phyloP scores from a whole-genome alignment of 2,113 vertebrate species.

The Oenanthe melanoleuca region DNA sequence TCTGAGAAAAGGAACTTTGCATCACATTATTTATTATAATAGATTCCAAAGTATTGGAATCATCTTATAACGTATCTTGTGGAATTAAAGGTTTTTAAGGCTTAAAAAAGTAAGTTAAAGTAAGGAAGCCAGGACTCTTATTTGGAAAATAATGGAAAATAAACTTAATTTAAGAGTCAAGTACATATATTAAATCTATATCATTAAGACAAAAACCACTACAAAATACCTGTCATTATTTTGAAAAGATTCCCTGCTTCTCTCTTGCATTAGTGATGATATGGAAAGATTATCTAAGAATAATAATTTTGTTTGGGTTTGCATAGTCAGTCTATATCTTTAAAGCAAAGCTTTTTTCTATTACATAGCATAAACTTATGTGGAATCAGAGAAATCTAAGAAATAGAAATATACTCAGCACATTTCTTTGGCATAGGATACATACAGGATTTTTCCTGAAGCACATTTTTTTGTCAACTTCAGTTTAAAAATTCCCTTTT shows the following conservation, averaged over 20 bases:
- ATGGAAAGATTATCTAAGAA: not conserved
- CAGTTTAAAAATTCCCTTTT: not conserved
- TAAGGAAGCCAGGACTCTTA: not conserved
- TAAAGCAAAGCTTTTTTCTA: not conserved
- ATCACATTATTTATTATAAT: not conserved
- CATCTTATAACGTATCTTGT: not conserved
- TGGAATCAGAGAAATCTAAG: not conserved
- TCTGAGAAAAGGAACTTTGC: not conserved
- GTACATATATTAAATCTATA: not conserved
- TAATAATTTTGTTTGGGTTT: not conserved
- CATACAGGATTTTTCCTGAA: not conserved
- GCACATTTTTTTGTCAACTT: slow-evolving; percentile 12
- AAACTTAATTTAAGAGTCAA: not conserved
- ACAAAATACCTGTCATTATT: not conserved
- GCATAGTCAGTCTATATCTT: not conserved
- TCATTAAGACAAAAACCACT: not conserved
- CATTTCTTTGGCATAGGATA: slow-evolving; percentile 12
- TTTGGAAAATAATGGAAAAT: not conserved
- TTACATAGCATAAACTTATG: not conserved
- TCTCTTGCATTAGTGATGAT: not conserved
- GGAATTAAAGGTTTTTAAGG: not conserved
- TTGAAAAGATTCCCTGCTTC: not conserved
- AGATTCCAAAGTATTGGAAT: not conserved
- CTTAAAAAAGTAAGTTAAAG: not conserved
- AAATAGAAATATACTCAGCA: not conserved